Percentiles rank a stretch among this genome's conserved stretches.
These are phyloP conservation scores for Apodemia mormo DNA, from an alignment of 2,888 invertebrate genomes.

Conservation along the genomic window DNA sequence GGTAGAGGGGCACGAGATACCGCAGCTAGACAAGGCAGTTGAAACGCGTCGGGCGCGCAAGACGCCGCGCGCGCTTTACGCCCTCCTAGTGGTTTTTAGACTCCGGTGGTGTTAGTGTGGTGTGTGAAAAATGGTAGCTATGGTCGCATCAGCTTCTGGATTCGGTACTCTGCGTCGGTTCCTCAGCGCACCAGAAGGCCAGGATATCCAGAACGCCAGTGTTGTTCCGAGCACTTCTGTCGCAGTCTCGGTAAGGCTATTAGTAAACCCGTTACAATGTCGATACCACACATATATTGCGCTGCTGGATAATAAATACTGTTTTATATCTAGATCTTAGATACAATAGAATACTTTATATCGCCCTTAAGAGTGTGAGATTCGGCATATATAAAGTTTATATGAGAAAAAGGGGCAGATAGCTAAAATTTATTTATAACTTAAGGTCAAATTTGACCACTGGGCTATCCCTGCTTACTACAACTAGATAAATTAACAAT, in stretches of 20 bases:
- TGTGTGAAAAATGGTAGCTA: constrained; percentile 70
- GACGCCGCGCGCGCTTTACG: constrained; percentile 55
- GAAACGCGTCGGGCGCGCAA: constrained; percentile 65
- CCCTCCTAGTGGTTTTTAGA: constrained; percentile 63
- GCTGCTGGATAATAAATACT: too few relatives aligned
- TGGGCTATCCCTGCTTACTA: too few relatives aligned
- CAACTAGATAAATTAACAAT: too few relatives aligned
- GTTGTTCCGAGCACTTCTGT: constrained; percentile 67
- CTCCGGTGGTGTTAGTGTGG: constrained; percentile 58
- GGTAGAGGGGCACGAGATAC: constrained; percentile 50
- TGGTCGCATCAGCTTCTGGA: constrained; percentile 78
- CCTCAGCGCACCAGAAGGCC: constrained; percentile 74
- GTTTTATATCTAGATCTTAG: too few relatives aligned
- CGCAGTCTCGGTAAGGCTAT: constrained; percentile 71
- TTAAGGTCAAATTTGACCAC: too few relatives aligned
- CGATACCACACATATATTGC: constrained; percentile 45
- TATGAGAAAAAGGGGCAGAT: too few relatives aligned
- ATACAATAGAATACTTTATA: too few relatives aligned
- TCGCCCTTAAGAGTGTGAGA: too few relatives aligned
- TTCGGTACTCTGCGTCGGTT: constrained; percentile 77
- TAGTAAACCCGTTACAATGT: constrained; percentile 36
- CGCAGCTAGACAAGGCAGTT: constrained; percentile 48
- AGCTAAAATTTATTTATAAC: too few relatives aligned
- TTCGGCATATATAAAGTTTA: too few relatives aligned
- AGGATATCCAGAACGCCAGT: constrained; percentile 52